Evolutionary conservation across 2,113 vertebrate genomes (phyloP).

Genomic region (Pituophis catenifer): DNA sequence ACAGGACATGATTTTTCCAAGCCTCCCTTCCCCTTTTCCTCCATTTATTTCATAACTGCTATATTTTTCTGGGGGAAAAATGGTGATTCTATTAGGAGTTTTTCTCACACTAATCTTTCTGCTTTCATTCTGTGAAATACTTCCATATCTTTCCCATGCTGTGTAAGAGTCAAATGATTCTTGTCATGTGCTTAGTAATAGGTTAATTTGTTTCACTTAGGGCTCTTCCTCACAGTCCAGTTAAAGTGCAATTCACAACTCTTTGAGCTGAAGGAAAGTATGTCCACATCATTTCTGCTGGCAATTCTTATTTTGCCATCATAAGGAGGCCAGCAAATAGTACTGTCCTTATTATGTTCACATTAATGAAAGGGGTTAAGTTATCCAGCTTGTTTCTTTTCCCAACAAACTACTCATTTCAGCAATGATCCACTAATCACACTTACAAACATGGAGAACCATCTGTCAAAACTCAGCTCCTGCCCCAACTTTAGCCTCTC

Average conservation of each 20-base stretch:
- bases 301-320: background rate
- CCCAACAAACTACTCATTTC: background rate
- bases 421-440: background rate
- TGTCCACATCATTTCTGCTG: background rate
- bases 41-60: background rate
- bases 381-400: background rate
- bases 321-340: background rate
- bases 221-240: background rate
- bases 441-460: background rate
- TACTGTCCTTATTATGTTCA: background rate
- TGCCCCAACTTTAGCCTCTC: background rate
- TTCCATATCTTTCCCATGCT: background rate
- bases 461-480: background rate
- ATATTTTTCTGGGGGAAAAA: background rate
- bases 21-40: background rate
- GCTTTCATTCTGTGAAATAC: background rate
- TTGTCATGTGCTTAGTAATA: background rate
- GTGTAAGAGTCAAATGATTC: background rate
- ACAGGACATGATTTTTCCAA: background rate
- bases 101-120: background rate
- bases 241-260: background rate
- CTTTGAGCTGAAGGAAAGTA: background rate
- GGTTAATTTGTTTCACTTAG: background rate
- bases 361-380: background rate
- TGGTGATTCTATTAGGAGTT: background rate